Base-by-base conservation (phyloP, 1,140 invertebrate species). In the Caenorhabditis brenneri region DNA sequence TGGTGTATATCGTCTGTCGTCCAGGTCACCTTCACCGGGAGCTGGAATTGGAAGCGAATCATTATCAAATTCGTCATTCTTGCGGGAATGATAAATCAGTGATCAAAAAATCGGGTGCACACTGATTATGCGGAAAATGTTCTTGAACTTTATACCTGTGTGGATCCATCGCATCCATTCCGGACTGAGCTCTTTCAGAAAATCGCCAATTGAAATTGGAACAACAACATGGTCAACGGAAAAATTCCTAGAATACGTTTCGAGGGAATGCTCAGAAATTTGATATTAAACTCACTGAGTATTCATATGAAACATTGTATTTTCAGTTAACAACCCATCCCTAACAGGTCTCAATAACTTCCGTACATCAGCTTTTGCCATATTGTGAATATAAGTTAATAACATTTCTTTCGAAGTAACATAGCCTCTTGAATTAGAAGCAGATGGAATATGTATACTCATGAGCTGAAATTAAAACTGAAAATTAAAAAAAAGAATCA, bases 141-240 rank as follows among this genome's bases (percentile, higher is more conserved):
- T 81, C 53, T 46, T 33, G 36, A 81, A 81, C 42, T 82, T n/a
- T n/a, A 33, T 33, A 88, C 88, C 79, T 78, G 29, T 80, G 51
- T 88, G 88, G 36, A 88, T 85, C 88, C 88, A 88, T 49, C 81
- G 33, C 79, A 87, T 80, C 87, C 87, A 88, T 46, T 80, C 58
- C 46, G 87, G 82, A 74, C 83, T 86, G 10, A 88, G 81, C 27
- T 84, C 79, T 58, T 87, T 82, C 15, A 88, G 31, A 39, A 88
- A 83, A 31, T 88, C 87, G 29, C 36, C 31, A 7, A 86, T 83
- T 1, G 87, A 87, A 22, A 88, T 65, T 33, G 85, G 81, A 5
- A 85, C 55, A 33, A 89, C 81, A 31, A 88, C 83, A 29, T 88
- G 86, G 49, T 88, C 87, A 27, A 87, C 79, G 7, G 87, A 88